Percentiles rank a stretch among this genome's conserved stretches.
Evolutionary conservation across 2,888 invertebrate species (phyloP).

Genomic region (Spicauda simplicius): DNA sequence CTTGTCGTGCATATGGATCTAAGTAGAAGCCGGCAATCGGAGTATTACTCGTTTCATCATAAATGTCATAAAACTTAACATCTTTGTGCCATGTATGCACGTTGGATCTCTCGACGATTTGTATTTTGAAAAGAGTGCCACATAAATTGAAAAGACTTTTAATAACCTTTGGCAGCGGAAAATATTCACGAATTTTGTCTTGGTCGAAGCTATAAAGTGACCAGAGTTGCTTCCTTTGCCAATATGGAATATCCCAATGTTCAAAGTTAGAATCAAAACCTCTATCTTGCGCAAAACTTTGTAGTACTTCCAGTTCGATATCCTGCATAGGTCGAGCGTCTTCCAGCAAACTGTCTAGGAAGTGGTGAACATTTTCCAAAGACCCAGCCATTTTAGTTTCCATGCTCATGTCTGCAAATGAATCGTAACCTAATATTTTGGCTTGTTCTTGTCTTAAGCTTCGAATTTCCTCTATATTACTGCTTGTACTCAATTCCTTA

Average conservation of each 20-base stretch:
- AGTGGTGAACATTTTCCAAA: conserved; percentile 89
- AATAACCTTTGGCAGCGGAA: conserved; percentile 93
- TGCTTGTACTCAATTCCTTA: conserved; percentile 88
- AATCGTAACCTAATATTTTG: conserved; percentile 90
- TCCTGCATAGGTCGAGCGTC: conserved; percentile 91
- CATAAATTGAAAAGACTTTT: conserved; percentile 90
- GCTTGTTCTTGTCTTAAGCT: conserved; percentile 88
- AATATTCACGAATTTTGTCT: conserved; percentile 90
- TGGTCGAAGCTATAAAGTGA: conserved; percentile 88
- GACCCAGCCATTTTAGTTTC: conserved; percentile 96
- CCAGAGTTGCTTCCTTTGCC: conserved; percentile 91
- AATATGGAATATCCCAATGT: conserved; percentile 95
- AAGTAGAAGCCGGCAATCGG: conserved; percentile 94
- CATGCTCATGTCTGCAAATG: conserved; percentile 95
- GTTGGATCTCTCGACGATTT: conserved; percentile 87
- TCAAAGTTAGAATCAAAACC: conserved; percentile 89
- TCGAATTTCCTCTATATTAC: conserved; percentile 91
- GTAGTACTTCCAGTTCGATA: conserved; percentile 88
- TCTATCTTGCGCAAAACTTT: conserved; percentile 88
- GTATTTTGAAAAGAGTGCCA: conserved; percentile 91
- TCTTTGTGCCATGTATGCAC: conserved; percentile 94
- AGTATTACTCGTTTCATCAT: conserved; percentile 86
- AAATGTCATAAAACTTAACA: conserved; percentile 92
- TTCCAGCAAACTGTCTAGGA: conserved; percentile 87
- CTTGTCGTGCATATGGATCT: conserved; percentile 90